Evolutionary conservation across 1,140 invertebrate species (phyloP), one percentile per base, ranked within the genome.

Genomic region (Lucilia cuprina): DNA sequence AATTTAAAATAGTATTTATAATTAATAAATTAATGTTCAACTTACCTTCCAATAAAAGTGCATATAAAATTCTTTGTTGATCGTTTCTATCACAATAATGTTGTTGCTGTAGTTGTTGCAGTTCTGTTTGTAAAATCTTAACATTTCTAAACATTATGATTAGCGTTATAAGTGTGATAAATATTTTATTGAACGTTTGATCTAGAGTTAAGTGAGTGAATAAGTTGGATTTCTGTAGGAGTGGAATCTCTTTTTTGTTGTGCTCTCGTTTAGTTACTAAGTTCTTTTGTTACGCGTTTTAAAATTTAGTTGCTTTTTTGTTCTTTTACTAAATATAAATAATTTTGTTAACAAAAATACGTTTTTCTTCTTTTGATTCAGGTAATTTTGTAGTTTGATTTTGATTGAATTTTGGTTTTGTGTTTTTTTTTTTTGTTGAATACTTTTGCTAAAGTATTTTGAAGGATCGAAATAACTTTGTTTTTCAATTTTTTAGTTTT

Each of bases 281-380:
- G 41, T 47, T 30, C 25, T 30, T 17, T 70, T 21, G 65, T 70
- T 70, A 70, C 65, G 65, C 65, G 65, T 70, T 70, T 17, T 70
- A 30, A 74, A 74, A 74, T 74, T 74, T 74, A 30, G 21, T 74
- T 30, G 25, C 3, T 30, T 30, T 30, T 30, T 30, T 3, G 1
- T 30, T 30, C 3, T 30, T 74, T 19, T 80, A 80, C 77, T 80
- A 80, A 80, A 80, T 80, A 80, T 80, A 80, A 80, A 21, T 80
- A 80, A 80, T 80, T 80, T 80, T 80, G 77, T 21, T 80, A 80
- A 80, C 77, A 80, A 80, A 80, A 80, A 80, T 80, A 80, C 77
- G 77, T 80, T 80, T 49, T 21, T 49, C 49, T 80, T 49, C 47
- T 49, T 77, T 80, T 80, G 41, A 80, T 80, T 80, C 77, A 80